Evolutionary conservation across 2,113 vertebrate genomes (phyloP), one percentile per base, ranked within the genome.

Genomic region (Gadus macrocephalus): DNA sequence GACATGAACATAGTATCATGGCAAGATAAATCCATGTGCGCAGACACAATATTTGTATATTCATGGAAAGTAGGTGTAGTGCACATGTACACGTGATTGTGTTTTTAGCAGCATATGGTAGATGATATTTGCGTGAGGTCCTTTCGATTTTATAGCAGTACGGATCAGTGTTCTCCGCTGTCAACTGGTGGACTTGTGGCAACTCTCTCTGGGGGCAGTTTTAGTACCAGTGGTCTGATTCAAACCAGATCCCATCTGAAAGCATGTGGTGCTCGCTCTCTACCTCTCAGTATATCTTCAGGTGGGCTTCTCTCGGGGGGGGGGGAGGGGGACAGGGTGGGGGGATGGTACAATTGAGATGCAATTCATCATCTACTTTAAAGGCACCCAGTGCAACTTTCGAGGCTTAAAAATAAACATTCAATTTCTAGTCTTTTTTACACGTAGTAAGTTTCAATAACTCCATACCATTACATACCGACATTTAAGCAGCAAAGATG

Each of bases 21-120:
- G 76, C 67, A 72, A 71, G 73, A 78, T 3, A 67, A 74, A 79
- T 71, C 64, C 66, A 67, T 74, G 74, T 86, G 78, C 85, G 76
- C 80, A 83, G 75, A 81, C 68, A 81, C 78, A 81, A 64, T 85
- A 75, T 84, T 80, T 90, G 83, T 90, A 85, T 80, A 90, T 87
- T 79, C 81, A 80, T 82, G 82, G 77, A 87, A 67, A 64, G 71
- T 88, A 85, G 83, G 75, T 80, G 67, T 86, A 83, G 83, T 66
- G 81, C 76, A 84, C 59, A 68, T 84, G 79, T 84, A 71, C 76
- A 88, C 76, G 67, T 62, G 58, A 81, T 78, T 86, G 86, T 90
- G 85, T 86, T 88, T 80, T 84, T 83, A 73, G 78, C 70, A 28
- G n/a, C 77, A 81, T 89, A 78, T 88, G 70, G 64, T 60, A 35